These are phyloP conservation scores for Phocides pigmalion DNA, from an alignment of 1,140 invertebrate species.

Conservation along the genomic window DNA sequence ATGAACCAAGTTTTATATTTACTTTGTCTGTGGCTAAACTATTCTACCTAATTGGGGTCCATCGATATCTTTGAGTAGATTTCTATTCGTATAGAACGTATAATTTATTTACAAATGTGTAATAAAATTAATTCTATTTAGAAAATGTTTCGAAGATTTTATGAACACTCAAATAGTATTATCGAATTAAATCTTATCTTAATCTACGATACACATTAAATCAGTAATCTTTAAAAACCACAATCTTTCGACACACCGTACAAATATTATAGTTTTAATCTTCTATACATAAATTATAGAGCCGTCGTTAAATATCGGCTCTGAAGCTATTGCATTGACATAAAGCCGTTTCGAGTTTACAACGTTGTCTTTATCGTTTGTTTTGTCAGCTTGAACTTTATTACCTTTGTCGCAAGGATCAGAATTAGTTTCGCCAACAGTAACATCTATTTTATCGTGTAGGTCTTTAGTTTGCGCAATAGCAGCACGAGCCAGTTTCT, in stretches of 20 bases:
- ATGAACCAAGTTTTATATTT: no score
- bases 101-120: no score
- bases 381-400: conserved; percentile 40
- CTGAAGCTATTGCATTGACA: conserved; percentile 62
- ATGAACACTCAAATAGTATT: conserved; percentile 21
- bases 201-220: conserved; percentile 31
- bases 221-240: conserved; percentile 45
- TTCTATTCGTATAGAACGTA: no score
- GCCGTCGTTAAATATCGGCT: conserved; percentile 72
- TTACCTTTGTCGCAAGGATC: conserved; percentile 34
- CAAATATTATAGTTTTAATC: conserved; percentile 70
- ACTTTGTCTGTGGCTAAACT: no score
- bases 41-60: no score
- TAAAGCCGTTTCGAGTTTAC: conserved; percentile 55
- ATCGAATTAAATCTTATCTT: conserved; percentile 25
- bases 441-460: conserved; percentile 39
- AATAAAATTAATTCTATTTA: no score
- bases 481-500: conserved; percentile 50
- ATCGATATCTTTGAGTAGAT: no score
- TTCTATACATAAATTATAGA: conserved; percentile 68
- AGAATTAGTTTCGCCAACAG: conserved; percentile 34
- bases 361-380: conserved; percentile 38
- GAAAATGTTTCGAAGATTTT: no score
- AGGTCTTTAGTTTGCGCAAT: conserved; percentile 55
- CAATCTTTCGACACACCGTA: conserved; percentile 55